Percentiles rank a stretch among this genome's conserved stretches.
phyloP scores from a whole-genome alignment of 2,113 vertebrate genomes.

The Nannospalax galili region DNA sequence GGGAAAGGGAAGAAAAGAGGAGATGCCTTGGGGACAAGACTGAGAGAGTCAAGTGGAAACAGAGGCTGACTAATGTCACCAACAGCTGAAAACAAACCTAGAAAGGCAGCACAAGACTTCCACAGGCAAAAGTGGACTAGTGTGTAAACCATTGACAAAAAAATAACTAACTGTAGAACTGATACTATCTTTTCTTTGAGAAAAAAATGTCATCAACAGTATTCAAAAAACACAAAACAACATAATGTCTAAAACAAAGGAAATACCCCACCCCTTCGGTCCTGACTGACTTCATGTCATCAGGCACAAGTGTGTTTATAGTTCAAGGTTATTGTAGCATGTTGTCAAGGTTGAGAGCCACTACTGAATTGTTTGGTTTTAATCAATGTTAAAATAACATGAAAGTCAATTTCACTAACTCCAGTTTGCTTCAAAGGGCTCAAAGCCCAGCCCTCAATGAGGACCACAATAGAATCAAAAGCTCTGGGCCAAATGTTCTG shows the following conservation, averaged over 20 bases:
- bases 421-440: not conserved
- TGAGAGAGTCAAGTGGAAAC: not conserved
- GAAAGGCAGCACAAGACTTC: not conserved
- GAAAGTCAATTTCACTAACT: not conserved
- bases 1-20: not conserved
- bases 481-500: not conserved
- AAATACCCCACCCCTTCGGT: not conserved
- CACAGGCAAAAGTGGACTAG: not conserved
- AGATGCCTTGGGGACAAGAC: not conserved
- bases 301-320: not conserved
- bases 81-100: not conserved
- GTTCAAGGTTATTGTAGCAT: not conserved
- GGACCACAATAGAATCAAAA: not conserved
- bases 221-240: slow-evolving; percentile 12
- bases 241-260: not conserved
- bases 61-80: too few species aligned
- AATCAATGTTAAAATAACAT: not conserved
- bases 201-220: not conserved
- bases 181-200: not conserved
- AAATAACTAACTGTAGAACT: slow-evolving; percentile 13
- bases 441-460: not conserved
- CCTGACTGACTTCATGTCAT: not conserved
- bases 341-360: not conserved
- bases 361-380: not conserved
- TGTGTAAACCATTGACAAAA: not conserved